Evolutionary conservation across 1,140 invertebrate species (phyloP), one percentile per base, ranked within the genome.

Genomic region (Drosophila albomicans): DNA sequence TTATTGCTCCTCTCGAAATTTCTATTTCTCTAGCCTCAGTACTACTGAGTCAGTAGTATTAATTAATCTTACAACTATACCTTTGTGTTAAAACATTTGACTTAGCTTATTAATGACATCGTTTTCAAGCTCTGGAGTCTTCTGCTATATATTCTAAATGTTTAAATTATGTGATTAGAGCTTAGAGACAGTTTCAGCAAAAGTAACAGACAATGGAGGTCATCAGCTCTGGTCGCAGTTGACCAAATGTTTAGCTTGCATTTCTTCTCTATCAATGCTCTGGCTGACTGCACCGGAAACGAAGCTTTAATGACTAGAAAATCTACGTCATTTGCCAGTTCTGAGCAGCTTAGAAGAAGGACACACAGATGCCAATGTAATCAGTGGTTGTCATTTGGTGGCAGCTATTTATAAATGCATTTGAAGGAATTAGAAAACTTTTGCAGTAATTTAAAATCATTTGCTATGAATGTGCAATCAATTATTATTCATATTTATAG

Each of bases 71-170:
- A 3, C 3, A 25, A 25, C 41, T 3, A 41, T 41, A 10, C 35
- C 7, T 10, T 38, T 10, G 7, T 13, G 7, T 11, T 6, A 3
- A n/a, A 13, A 7, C 11, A 13, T 5, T 41, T 41, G 1, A 3
- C 7, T 41, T 41, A 10, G 38, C 38, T 41, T 41, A n/a, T 43
- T 43, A 43, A 43, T 43, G 41, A 2, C 3, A 10, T 41, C 11
- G 38, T 11, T 41, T 10, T 43, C 5, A 7, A 4, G 79, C 64
- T 76, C 65, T 74, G 69, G 81, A 74, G 74, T 85, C 78, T 81
- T 81, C 85, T 85, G 6, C 35, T 75, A 81, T 81, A 81, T 81
- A 85, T 86, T 85, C 81, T 75, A 81, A 85, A 86, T 85, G 81
- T 81, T 76, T 84, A 76, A 84, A 67, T 79, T 79, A 76, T 76